Conservation (phyloP, 2,113 vertebrate species). For the Tragulus kanchil region DNA sequence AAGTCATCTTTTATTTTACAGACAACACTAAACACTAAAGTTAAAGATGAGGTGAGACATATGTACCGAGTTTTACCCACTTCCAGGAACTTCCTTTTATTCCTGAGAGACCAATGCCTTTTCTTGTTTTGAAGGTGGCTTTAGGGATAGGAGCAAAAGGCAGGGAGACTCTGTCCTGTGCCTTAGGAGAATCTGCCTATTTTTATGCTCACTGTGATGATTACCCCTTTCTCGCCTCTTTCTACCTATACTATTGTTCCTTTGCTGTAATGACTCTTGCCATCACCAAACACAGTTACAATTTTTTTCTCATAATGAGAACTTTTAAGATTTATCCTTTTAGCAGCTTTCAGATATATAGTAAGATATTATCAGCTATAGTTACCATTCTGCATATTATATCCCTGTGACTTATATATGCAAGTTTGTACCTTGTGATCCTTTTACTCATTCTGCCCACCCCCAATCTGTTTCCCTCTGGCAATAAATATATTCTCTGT, state of each 20-base stretch:
- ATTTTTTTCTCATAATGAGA: too few relatives aligned
- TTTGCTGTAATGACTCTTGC: not conserved
- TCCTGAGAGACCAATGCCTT: not conserved
- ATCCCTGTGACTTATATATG: too few relatives aligned
- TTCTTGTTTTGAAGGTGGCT: not conserved
- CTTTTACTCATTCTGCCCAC: too few relatives aligned
- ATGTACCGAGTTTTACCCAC: not conserved
- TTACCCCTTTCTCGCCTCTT: not conserved
- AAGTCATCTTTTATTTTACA: not conserved
- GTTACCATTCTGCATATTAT: too few relatives aligned
- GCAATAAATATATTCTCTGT: too few relatives aligned
- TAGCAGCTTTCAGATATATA: too few relatives aligned
- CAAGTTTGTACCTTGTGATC: too few relatives aligned
- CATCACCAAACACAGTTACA: not conserved
- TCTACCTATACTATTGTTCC: not conserved
- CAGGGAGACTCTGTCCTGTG: not conserved
- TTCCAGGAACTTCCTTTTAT: not conserved
- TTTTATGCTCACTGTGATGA: not conserved
- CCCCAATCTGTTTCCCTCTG: too few relatives aligned
- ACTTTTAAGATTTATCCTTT: too few relatives aligned
- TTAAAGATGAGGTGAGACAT: not conserved
- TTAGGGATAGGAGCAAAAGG: not conserved
- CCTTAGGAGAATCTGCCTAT: not conserved
- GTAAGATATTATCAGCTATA: too few relatives aligned
- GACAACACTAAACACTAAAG: not conserved